A percentile compares a stretch with the other conserved stretches of the same genome.
These are phyloP conservation scores for Scotopteryx bipunctaria DNA, from an alignment of 2,888 invertebrate species.

Conservation along the genomic window DNA sequence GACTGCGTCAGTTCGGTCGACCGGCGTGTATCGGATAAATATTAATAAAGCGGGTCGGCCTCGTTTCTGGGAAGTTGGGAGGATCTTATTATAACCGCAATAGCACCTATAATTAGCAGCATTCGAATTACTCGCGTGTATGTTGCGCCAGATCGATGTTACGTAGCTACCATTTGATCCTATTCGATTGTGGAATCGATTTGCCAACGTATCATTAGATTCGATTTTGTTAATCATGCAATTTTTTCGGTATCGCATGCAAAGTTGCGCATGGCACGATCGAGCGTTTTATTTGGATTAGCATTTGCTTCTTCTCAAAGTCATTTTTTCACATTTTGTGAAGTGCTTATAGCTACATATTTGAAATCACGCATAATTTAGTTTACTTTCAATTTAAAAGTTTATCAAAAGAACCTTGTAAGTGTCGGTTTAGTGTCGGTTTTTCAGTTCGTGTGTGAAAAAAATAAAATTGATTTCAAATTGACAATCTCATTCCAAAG, in stretches of 20 bases:
- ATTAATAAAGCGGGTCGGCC: slow-evolving; percentile 81
- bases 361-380: too few relatives aligned
- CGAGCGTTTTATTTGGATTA: slow-evolving; percentile 14
- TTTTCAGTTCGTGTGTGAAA: too few relatives aligned
- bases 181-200: slow-evolving; percentile 55
- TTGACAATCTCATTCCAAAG: slow-evolving; percentile 29
- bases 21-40: slow-evolving; percentile 81
- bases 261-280: slow-evolving; percentile 24
- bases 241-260: slow-evolving; percentile 27
- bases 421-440: too few relatives aligned
- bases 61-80: slow-evolving; percentile 82
- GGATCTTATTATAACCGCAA: slow-evolving; percentile 84
- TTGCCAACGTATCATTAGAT: slow-evolving; percentile 46
- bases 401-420: too few relatives aligned
- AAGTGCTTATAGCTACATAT: too few relatives aligned
- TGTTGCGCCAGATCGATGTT: slow-evolving; percentile 72
- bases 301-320: slow-evolving; percentile 18
- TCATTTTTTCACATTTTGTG: too few relatives aligned
- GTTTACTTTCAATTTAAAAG: too few relatives aligned
- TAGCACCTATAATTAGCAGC: slow-evolving; percentile 82
- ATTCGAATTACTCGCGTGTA: slow-evolving; percentile 78
- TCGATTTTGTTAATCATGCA: slow-evolving; percentile 34
- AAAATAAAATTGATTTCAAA: slow-evolving; percentile 10
- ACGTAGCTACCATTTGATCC: slow-evolving; percentile 63
- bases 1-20: slow-evolving; percentile 80